These are phyloP conservation scores for Myotis lucifugus DNA, from an alignment of 2,113 vertebrate species.

Conservation along the genomic window DNA sequence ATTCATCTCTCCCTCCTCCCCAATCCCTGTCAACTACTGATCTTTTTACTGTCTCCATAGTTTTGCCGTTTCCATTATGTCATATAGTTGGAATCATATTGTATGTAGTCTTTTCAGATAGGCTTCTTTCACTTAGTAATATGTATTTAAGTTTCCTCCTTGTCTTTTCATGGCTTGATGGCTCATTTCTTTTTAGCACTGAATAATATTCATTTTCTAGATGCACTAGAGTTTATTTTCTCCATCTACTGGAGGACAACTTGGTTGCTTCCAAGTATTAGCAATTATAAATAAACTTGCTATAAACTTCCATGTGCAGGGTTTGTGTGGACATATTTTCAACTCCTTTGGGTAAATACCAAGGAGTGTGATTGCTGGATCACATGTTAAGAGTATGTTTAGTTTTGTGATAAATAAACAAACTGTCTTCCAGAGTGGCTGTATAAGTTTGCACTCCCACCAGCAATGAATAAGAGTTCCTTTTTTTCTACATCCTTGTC, in stretches of 20 bases:
- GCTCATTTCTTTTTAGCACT: not conserved
- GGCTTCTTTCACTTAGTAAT: not conserved
- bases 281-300: not conserved
- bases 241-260: not conserved
- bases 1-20: not conserved
- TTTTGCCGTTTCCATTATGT: not conserved
- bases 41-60: not conserved
- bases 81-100: not conserved
- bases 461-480: not conserved
- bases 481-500: not conserved
- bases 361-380: not conserved
- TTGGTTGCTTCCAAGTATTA: not conserved
- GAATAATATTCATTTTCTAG: not conserved
- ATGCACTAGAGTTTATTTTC: not conserved
- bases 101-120: not conserved
- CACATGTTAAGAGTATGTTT: not conserved
- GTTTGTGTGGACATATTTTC: not conserved
- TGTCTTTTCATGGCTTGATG: not conserved
- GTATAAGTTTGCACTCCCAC: not conserved
- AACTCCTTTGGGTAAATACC: not conserved
- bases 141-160: not conserved
- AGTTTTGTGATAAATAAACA: slow-evolving; percentile 11
- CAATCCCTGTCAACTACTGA: not conserved
- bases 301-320: not conserved
- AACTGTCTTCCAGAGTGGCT: not conserved